Percentiles rank a stretch among this genome's conserved stretches.
These are phyloP conservation scores for Drosophila lacicola DNA, from an alignment of 2,888 invertebrate genomes.

Conservation along the genomic window DNA sequence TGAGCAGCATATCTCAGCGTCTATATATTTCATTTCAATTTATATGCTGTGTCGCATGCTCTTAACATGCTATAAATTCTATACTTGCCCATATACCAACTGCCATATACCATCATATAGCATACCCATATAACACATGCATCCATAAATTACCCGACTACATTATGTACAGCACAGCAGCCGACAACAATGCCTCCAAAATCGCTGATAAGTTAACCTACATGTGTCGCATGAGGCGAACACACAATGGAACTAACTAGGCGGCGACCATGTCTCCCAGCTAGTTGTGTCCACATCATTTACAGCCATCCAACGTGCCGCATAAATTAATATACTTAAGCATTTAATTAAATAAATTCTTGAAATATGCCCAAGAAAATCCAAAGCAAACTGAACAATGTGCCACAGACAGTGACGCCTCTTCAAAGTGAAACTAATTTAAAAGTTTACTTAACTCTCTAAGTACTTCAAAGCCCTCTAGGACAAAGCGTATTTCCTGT, in stretches of 20 bases:
- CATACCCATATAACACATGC: constrained; percentile 24
- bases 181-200: constrained; percentile 45
- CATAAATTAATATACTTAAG: constrained; percentile 68
- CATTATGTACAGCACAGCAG: constrained; percentile 34
- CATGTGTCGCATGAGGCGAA: constrained; percentile 19
- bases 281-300: constrained; percentile 27
- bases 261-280: constrained; percentile 7
- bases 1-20: constrained; percentile 44
- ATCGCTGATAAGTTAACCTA: constrained; percentile 39
- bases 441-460: not conserved
- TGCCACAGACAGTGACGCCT: constrained; percentile 1
- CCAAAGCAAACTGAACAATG: constrained; percentile 9
- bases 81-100: constrained; percentile 23
- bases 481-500: no score
- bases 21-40: constrained; percentile 55
- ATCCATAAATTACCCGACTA: constrained; percentile 48
- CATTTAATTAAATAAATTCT: constrained; percentile 69
- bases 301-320: constrained; percentile 36
- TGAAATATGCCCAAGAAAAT: constrained; percentile 33
- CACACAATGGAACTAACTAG: constrained; percentile 41
- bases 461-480: not conserved
- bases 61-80: constrained; percentile 59
- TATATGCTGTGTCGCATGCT: constrained; percentile 59
- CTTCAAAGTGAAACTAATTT: constrained; percentile 1
- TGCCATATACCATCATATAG: not conserved